These are phyloP conservation scores for Scomber japonicus DNA, from an alignment of 2,113 vertebrate species.

Conservation along the genomic window DNA sequence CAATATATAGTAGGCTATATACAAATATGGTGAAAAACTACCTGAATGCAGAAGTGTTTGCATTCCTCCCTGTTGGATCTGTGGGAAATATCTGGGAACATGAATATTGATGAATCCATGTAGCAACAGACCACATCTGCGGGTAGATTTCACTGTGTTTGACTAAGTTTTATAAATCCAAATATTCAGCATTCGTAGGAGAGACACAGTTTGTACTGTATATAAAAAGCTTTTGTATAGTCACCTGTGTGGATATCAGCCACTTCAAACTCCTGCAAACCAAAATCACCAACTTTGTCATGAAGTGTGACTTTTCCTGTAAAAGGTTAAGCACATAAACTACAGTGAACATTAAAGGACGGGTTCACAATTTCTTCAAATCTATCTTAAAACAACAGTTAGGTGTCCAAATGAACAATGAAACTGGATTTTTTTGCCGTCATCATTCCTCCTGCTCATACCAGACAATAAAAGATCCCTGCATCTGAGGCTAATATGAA, in stretches of 20 bases:
- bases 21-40: conserved; percentile 57
- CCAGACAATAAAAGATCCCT: no score
- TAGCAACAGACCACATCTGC: conserved; percentile 32
- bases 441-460: no score
- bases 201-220: not conserved
- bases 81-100: conserved; percentile 42
- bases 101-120: conserved; percentile 16
- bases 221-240: not conserved
- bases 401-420: no score
- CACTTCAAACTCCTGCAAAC: not conserved
- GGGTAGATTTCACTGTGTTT: not conserved
- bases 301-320: no score
- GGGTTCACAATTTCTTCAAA: no score
- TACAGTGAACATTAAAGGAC: no score
- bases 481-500: no score
- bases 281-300: not conserved
- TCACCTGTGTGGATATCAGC: not conserved
- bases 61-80: conserved; percentile 42
- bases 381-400: no score
- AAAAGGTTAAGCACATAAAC: no score
- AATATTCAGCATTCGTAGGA: not conserved
- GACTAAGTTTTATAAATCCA: conserved; percentile 2
- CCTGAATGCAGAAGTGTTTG: conserved; percentile 31
- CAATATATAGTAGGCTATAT: conserved; percentile 8
- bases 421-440: no score